Base-by-base conservation (phyloP, 2,113 vertebrate genomes). In the Sylvilagus bachmani region DNA sequence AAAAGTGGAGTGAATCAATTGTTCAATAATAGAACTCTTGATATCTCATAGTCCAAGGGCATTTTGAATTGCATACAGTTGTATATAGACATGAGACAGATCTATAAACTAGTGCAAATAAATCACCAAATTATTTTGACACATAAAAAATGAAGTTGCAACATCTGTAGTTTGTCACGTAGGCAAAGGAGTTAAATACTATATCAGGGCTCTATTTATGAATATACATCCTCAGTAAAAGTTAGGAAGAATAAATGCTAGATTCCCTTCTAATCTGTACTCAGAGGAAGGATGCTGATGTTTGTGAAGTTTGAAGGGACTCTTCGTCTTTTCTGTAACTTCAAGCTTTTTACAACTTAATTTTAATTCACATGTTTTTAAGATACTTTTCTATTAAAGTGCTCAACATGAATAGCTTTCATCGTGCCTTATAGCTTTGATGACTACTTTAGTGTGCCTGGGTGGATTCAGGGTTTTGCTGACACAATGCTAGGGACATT, bases 401-500 rank as follows among this genome's bases (percentile, higher is more conserved):
- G 10, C 31, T 55, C 61, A 87, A 53, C 7, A 74, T 36, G 11
- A 51, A 16, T 84, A 77, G 11, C 51, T 82, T 90, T 51, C 49
- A 31, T 49, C 58, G 11, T 55, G 17, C n/a, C 67, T 92, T 21
- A 16, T 44, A 11, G 7, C n/a, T 89, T 88, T 87, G 73, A 81
- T 67, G 69, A 25, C 0, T 29, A 16, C 53, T 93, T 77, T 31
- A 77, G 38, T 25, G 78, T 89, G 84, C 61, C 36, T 86, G 22
- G 44, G 31, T 91, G 73, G 55, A n/a, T 86, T 67, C 77, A 78
- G 62, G 36, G 51, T 85, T 96, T 94, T 95, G 90, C 95, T 94
- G 93, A 96, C 87, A 91, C 89, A 95, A 70, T 84, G 19, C 22
- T 83, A 78, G 55, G 79, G 75, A 77, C 83, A 73, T 38, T 89